Base-by-base conservation (phyloP, 2,888 invertebrate genomes). In the Hemicrepidius hirtus region DNA sequence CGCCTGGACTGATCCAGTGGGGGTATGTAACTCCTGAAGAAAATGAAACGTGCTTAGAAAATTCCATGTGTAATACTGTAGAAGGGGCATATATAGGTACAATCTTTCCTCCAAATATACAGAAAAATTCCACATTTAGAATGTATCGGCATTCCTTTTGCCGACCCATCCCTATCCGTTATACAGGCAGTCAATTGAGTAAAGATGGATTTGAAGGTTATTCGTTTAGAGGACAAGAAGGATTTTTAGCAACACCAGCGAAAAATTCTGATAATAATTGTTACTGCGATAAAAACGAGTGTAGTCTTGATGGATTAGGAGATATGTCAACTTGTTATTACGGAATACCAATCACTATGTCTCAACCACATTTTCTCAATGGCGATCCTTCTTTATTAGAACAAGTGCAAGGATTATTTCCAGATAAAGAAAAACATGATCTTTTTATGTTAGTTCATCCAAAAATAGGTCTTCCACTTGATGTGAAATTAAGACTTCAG, bases 71-170 rank as follows among this genome's bases (percentile, higher is more conserved):
- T 84, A 93, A 94, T 82, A 87, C 89, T 2, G 87, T 95, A 13
- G 88, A 88, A 76, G 92, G 94, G 16, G 83, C 89, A 0, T 93
- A 91, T 75, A 95, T 95, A 83, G 95, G 94, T 0, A 88, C 92
- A 0, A 84, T 92, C 0, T 95, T 94, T 79, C 93, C 95, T 0
- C 85, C 89, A 0, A 86, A 90, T 55, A 80, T 96, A 63, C 84
- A 85, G 3, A 85, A 87, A 21, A 87, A 90, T 68, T 86, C 87
- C 0, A 87, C 87, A 0, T 87, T 95, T 74, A 86, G 89, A 13
- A 83, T 95, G 6, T 96, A 91, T 84, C 89, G 95, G 21, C 91
- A 92, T 78, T 91, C 94, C 0, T 92, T 96, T 80, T 97, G 96
- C 84, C 89, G 95, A 53, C 88, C 92, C 0, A 80, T 95, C 41